Evolutionary conservation across 2,888 invertebrate species (phyloP).

Genomic region (Thereva nobilitata): DNA sequence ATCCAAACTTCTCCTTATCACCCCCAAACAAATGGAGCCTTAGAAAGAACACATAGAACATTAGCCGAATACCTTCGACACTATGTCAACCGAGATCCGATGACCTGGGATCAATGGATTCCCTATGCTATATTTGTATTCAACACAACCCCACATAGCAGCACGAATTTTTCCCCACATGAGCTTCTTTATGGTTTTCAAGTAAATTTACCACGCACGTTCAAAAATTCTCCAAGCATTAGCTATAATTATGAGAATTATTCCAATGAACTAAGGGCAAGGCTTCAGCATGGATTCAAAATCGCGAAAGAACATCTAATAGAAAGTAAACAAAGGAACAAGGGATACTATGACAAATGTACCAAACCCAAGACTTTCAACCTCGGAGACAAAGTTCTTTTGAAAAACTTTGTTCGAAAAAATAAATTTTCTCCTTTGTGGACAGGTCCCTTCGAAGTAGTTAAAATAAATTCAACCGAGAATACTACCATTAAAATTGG

Average conservation of each 20-base stretch:
- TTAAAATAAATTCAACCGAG: neutral
- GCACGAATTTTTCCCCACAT: neutral
- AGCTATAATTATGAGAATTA: conserved; percentile 1
- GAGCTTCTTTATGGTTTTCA: neutral
- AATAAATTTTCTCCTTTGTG: conserved; percentile 5
- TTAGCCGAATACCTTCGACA: neutral
- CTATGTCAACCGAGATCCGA: too few relatives aligned
- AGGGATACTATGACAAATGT: neutral
- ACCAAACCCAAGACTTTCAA: neutral
- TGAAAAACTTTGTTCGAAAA: too few relatives aligned
- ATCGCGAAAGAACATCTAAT: neutral
- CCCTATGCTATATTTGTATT: neutral
- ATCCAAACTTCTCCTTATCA: neutral
- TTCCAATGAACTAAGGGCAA: conserved; percentile 5
- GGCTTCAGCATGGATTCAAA: conserved; percentile 3
- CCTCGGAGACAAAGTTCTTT: neutral
- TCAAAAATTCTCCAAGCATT: neutral
- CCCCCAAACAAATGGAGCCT: neutral
- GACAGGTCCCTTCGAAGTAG: neutral
- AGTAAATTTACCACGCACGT: neutral
- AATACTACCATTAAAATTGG: neutral
- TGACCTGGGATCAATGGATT: neutral
- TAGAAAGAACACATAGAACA: neutral
- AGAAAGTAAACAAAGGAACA: conserved; percentile 4
- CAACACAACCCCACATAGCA: neutral